Evolutionary conservation across 37 sponge, comb jelly and placozoan genomes (phyloP).

Genomic region (Haliclona indistincta): DNA sequence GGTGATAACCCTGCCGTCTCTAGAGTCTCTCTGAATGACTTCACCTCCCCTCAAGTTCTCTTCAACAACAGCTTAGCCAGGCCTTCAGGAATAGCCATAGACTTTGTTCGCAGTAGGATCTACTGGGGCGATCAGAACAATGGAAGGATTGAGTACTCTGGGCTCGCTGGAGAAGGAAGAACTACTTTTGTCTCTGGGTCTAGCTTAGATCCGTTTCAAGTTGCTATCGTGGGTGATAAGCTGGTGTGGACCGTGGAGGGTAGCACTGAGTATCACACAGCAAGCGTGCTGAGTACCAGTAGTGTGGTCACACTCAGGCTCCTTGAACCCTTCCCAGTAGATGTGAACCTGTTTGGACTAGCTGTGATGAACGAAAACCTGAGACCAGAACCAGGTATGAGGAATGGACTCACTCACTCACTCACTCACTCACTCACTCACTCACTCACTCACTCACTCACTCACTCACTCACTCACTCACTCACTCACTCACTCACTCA

Average conservation of each 20-base stretch:
- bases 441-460: background rate
- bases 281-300: background rate
- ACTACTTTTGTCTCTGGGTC: background rate
- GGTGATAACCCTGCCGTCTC: slow-evolving; percentile 9
- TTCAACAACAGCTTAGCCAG: background rate
- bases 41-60: background rate
- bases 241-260: slow-evolving; percentile 25
- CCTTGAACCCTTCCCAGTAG: background rate
- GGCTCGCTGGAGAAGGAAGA: background rate
- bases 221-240: slow-evolving; percentile 19
- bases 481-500: background rate
- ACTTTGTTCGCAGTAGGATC: slow-evolving; percentile 23
- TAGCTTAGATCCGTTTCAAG: slow-evolving; percentile 16
- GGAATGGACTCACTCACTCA: background rate
- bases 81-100: slow-evolving; percentile 41
- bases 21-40: slow-evolving; percentile 1
- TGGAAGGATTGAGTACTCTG: background rate
- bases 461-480: background rate
- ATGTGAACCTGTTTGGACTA: slow-evolving; percentile 20
- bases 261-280: background rate
- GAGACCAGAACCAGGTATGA: slow-evolving; percentile 19
- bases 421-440: slow-evolving; percentile 3
- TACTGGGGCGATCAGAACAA: slow-evolving; percentile 41
- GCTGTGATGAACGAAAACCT: slow-evolving; percentile 24
- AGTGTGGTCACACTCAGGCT: background rate